Evolutionary conservation across 2,797 vertebrate genomes (phyloP).

Genomic region (Tragelaphus oryx): DNA sequence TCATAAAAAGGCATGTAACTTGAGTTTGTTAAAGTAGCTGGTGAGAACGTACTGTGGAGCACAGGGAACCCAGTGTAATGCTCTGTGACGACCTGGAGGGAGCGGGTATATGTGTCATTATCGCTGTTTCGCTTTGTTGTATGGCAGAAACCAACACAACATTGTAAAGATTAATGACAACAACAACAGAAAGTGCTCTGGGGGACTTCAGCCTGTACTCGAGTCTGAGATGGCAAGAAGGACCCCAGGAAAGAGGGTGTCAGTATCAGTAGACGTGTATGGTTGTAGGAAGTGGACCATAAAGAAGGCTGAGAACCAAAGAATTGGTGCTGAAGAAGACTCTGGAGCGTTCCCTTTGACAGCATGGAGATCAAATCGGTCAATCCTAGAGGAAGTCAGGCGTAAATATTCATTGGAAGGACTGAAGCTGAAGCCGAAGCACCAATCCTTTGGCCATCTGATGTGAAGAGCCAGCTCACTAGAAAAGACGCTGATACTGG

Average conservation of each 20-base stretch:
- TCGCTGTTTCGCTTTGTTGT: background rate
- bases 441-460: background rate
- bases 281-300: background rate
- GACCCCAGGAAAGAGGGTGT: background rate
- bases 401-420: background rate
- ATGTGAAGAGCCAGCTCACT: background rate
- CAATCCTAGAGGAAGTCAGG: background rate
- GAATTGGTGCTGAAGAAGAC: background rate
- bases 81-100: background rate
- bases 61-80: background rate
- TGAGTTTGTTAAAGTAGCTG: background rate
- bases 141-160: background rate
- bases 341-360: background rate
- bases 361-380: fast-evolving
- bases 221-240: background rate
- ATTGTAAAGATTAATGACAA: background rate
- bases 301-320: background rate
- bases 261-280: background rate
- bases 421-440: background rate
- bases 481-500: background rate
- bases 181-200: background rate
- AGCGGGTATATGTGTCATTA: background rate
- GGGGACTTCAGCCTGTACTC: background rate
- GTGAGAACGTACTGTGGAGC: background rate
- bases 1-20: background rate